Conservation (phyloP, 2,888 invertebrate genomes). For the Maniola hyperantus region DNA sequence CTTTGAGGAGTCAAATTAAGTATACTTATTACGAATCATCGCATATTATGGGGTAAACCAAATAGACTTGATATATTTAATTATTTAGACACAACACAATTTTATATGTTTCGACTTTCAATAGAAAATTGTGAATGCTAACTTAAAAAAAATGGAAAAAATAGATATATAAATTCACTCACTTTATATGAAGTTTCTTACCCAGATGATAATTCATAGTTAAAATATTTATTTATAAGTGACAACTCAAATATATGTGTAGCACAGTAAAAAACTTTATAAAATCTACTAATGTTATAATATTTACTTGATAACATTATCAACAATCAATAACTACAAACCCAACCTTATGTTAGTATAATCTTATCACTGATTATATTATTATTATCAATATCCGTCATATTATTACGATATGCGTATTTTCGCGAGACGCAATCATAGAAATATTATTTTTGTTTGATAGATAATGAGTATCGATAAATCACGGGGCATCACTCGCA, state of each 20-base stretch:
- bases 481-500: constrained; percentile 17
- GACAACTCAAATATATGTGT: background rate
- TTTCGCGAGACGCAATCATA: constrained; percentile 1
- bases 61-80: no score
- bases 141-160: background rate
- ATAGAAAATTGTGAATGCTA: background rate
- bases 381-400: constrained; percentile 5
- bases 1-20: no score
- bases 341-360: background rate
- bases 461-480: constrained; percentile 15
- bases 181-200: constrained; percentile 12
- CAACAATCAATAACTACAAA: constrained; percentile 24
- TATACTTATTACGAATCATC: no score
- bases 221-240: background rate
- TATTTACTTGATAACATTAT: constrained; percentile 26
- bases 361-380: constrained; percentile 24
- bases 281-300: constrained; percentile 9
- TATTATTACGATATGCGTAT: background rate
- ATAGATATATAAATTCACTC: constrained; percentile 12
- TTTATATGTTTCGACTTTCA: background rate
- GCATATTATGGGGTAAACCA: no score
- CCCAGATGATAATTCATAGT: constrained; percentile 11
- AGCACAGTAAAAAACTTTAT: constrained; percentile 1
- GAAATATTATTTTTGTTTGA: background rate
- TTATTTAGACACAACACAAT: no score